phyloP scores from a whole-genome alignment of 1,140 invertebrate species.

The Nasonia giraulti region DNA sequence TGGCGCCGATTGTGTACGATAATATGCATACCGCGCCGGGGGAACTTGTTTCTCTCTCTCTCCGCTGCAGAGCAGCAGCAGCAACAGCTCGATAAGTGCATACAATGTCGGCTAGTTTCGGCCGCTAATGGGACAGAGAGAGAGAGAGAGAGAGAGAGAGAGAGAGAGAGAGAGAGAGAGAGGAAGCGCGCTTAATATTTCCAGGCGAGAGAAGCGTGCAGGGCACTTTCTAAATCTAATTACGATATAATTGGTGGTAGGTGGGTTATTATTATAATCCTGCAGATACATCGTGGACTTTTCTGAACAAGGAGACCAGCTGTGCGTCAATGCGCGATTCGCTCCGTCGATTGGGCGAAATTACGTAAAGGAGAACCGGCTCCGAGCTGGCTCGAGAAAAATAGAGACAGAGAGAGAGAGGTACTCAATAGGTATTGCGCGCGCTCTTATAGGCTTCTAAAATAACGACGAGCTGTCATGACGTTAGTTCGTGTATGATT shows the following conservation, averaged over 20 bases:
- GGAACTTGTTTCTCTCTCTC: neutral
- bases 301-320: neutral
- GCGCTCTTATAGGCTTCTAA: constrained; percentile 34
- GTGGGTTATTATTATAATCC: too few relatives aligned
- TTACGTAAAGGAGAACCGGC: constrained; percentile 58
- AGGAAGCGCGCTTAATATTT: neutral
- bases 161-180: neutral
- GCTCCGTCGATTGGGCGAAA: constrained; percentile 51
- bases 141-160: neutral
- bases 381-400: neutral
- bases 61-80: too few relatives aligned
- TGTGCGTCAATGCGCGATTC: neutral
- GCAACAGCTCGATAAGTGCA: too few relatives aligned
- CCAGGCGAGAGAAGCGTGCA: neutral
- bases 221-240: neutral
- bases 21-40: neutral
- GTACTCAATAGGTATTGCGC: neutral
- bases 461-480: constrained; percentile 48
- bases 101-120: neutral
- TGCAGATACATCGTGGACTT: neutral
- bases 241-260: neutral
- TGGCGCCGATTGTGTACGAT: neutral
- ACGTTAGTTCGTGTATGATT: constrained; percentile 47
- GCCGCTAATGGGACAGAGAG: neutral
- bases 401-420: neutral